Base-by-base conservation (phyloP, 1,140 invertebrate species). In the Thaumetopoea pityocampa region DNA sequence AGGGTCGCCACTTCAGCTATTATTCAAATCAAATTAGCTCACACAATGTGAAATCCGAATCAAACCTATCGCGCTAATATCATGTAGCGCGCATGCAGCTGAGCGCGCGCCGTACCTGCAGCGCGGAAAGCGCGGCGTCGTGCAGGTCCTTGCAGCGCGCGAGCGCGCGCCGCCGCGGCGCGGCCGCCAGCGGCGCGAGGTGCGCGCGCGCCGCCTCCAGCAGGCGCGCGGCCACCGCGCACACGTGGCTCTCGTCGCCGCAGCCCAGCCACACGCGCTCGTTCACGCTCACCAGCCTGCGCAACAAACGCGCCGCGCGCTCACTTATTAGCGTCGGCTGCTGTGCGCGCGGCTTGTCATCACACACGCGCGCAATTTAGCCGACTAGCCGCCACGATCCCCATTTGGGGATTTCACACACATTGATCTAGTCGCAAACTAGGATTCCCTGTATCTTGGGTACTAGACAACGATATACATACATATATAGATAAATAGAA, bases 231-330 rank as follows among this genome's bases (percentile, higher is more conserved):
- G 90, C 90, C 0, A 89, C 91, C 72, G 90, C 88, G 34, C 92
- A 90, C 16, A 93, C 82, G 81, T 94, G 92, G 72, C 91, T 90
- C 77, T 94, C 92, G 61, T 93, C 92, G 9, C 92, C 91, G 81
- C 92, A 90, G 12, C 89, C 89, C 28, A 92, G 80, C 92, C 92
- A 94, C 42, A 90, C 89, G 42, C 91, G 86, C 62, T 93, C 92
- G 65, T 92, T 92, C 56, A 91, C 88, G 15, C 90, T 90, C 55
- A 92, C 89, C 86, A 92, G 85, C 69, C 92, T 91, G 46, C 32
- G 83, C 63, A 61, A 62, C 33, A 37, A 51, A 54, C 6, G n/a
- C 3, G 19, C 2, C 6, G n/a, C 3, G 19, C 2, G 11, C 29
- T 14, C 9, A n/a, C 6, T 23, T 23, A 7, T 8, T 15, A 9